A percentile compares a stretch with the other conserved stretches of the same genome.
Conservation (phyloP, 2,797 vertebrate species). For the Anisognathus igniventris region DNA sequence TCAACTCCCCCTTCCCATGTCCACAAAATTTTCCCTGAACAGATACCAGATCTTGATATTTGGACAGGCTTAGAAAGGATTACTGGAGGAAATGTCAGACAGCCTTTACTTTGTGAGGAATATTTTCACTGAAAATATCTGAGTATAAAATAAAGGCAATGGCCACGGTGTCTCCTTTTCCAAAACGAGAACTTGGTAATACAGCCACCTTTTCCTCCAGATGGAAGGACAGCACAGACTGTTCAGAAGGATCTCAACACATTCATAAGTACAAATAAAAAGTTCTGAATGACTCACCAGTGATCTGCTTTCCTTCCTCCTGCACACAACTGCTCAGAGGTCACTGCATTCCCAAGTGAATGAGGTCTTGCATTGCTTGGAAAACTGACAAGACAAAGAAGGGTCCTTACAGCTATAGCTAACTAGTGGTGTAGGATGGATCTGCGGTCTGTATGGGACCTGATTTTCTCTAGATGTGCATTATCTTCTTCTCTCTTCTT, state of each 20-base stretch:
- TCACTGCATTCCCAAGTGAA: not conserved
- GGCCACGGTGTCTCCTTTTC: not conserved
- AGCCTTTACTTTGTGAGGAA: not conserved
- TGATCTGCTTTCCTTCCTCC: not conserved
- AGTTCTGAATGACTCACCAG: not conserved
- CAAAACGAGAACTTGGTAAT: not conserved
- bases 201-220: not conserved
- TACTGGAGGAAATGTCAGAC: not conserved
- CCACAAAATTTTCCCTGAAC: not conserved
- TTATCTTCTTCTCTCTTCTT: not conserved
- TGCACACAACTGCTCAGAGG: not conserved
- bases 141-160: not conserved
- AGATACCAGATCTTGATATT: not conserved
- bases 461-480: not conserved
- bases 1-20: not conserved
- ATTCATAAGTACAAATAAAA: not conserved
- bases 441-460: not conserved
- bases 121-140: not conserved
- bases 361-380: not conserved
- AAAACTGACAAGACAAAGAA: not conserved
- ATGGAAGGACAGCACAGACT: not conserved
- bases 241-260: not conserved
- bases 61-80: not conserved
- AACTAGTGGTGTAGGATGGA: not conserved
- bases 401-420: not conserved